Base-by-base conservation (phyloP, 1,140 invertebrate species). In the Fopius arisanus region DNA sequence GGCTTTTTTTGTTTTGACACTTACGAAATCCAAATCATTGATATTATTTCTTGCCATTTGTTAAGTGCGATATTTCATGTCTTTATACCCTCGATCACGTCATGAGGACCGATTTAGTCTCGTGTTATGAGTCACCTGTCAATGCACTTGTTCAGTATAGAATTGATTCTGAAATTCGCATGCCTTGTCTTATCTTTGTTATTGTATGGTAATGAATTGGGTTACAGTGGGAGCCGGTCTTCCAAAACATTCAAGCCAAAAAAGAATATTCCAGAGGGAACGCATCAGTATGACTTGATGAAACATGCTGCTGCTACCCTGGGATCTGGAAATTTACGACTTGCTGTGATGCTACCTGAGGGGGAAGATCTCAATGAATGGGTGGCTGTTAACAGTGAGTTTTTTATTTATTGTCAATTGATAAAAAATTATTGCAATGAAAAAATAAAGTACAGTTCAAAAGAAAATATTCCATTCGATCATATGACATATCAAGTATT, bases 331-430 rank as follows among this genome's bases (percentile, higher is more conserved):
- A 99, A 99, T 90, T 89, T 99, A 59, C 90, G 97, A 73, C 90
- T 98, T 37, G 98, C 98, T 62, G 98, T 99, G 40, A 94, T 97
- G 91, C 89, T 99, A 75, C 98, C 98, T 1, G 97, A 99, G 87
- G 98, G 98, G 43, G 98, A 99, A 90, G 98, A 99, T 90, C 91
- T 98, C 40, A 99, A 99, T 88, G 98, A 99, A 90, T 99, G 98
- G 98, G 96, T 99, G 41, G 97, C 98, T 75, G 97, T 99, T 10
- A 99, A 99, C 84, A 99, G 97, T 98, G 89, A 93, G 93, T 91
- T n/a, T n/a, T n/a, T n/a, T n/a, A n/a, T n/a, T n/a, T n/a, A n/a
- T n/a, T n/a, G n/a, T n/a, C n/a, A n/a, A n/a, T n/a, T n/a, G 77
- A 43, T 78, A 72, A 43, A 70, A 81, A 74, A 79, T 77, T 71